Evolutionary conservation across 2,888 invertebrate species (phyloP), one percentile per base, ranked within the genome.

Genomic region (Eupithecia tripunctaria): DNA sequence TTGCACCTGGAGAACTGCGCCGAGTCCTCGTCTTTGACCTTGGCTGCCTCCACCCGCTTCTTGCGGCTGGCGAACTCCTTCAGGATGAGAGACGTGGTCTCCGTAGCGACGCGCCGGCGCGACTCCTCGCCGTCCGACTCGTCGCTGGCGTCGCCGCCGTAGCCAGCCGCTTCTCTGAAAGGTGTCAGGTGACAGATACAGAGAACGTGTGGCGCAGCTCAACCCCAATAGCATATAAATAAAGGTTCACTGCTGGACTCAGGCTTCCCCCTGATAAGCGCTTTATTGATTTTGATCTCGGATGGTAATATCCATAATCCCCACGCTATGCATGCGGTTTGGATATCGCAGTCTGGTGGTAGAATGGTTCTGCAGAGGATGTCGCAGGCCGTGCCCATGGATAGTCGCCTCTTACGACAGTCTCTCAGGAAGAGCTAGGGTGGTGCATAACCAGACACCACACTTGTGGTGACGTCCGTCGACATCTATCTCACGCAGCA

Each of bases 11-110:
- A 95, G 82, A 95, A 94, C 85, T 96, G 96, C 0, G 96, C 95
- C 38, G 95, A 91, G 36, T 96, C 90, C 47, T 95, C 90, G 73
- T 96, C 96, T 71, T 95, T 91, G 51, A 87, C 85, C 70, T 83
- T 86, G 41, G 82, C 86, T 5, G 86, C 86, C 25, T 88, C 87
- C 0, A 83, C 85, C 72, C 89, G 83, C 80, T 92, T 94, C 87
- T 95, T 96, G 67, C 98, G 95, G 70, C 97, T 90, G 41, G 96
- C 96, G 85, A 98, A 97, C 86, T 98, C 97, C 84, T 97, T 95
- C 80, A 96, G 91, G 72, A 98, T 97, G 21, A 98, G 95, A 60
- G 96, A 95, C 75, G 94, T 95, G 21, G 96, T 95, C 82, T 97
- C 96, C 82, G 96, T 95, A 81, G 96, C 95, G 43, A 96, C 95